Base-by-base conservation (phyloP, 1,140 invertebrate genomes). In the Cylas formicarius region DNA sequence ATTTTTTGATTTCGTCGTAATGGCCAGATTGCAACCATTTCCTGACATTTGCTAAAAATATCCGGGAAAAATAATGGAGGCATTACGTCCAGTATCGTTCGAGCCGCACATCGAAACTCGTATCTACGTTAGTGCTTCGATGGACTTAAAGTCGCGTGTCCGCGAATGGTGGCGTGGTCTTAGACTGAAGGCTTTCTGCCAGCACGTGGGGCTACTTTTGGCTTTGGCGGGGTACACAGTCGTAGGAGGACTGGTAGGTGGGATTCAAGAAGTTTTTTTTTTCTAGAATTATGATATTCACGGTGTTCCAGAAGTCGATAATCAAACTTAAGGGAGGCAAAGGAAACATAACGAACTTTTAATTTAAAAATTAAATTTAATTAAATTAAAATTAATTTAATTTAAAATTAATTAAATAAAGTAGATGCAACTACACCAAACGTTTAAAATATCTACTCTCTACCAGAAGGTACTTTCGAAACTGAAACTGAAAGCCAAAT, bases 151-250 rank as follows among this genome's bases (percentile, higher is more conserved):
- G 38, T 47, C 57, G 33, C 43, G 58, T 24, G 44, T 65, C 18
- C 52, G 52, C 46, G 55, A 53, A 44, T 65, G 58, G 60, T 75
- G 72, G 72, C 65, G 66, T 17, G 60, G 60, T 16, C 64, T 72
- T 21, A 61, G 72, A 50, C 64, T 78, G 2, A 78, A 81, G 61
- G 70, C 74, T 11, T 74, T 77, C 7, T 56, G 81, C 23, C 77
- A 81, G 39, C 82, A 84, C 51, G 65, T 82, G 13, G 82, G 81
- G 13, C 63, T 86, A 28, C 68, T 86, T 40, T 67, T 83, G 11
- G 75, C 78, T 0, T 67, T 86, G 9, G 83, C 81, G 71, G 60
- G 81, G 19, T 86, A 86, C 53, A 85, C 82, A 1, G 75, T 73
- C 19, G 72, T 79, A 28, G 84, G 84, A 41, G 84, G 82, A 55